Evolutionary conservation across 1,140 invertebrate genomes (phyloP).

Genomic region (Drosophila nannoptera): DNA sequence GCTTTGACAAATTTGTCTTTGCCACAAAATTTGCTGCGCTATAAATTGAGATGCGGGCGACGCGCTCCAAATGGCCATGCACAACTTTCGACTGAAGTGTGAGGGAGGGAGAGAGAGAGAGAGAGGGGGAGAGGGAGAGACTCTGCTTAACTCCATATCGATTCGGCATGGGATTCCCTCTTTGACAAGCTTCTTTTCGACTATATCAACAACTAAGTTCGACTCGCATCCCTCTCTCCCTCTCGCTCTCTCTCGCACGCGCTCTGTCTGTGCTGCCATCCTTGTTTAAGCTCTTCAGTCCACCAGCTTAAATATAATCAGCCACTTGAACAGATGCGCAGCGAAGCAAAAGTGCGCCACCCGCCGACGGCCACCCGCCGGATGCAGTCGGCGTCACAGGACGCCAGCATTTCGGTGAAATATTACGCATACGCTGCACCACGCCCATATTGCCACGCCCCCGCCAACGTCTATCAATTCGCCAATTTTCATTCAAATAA

Average conservation of each 20-base stretch:
- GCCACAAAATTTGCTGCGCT: conserved; percentile 42
- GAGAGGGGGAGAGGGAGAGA: conserved; percentile 1
- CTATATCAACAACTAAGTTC: conserved; percentile 21
- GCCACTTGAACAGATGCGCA: conserved; percentile 74
- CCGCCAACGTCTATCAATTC: conserved; percentile 68
- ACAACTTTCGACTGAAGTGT: conserved; percentile 20
- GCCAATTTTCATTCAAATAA: conserved; percentile 77
- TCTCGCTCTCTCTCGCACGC: background rate
- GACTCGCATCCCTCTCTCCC: no score
- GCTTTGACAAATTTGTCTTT: conserved; percentile 66
- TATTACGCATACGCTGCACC: conserved; percentile 65
- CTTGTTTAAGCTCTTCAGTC: conserved; percentile 25
- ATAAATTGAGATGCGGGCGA: conserved; percentile 45
- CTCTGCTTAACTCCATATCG: background rate
- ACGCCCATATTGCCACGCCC: conserved; percentile 62
- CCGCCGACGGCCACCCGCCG: background rate
- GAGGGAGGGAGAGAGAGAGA: background rate
- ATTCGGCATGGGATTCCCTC: conserved; percentile 7
- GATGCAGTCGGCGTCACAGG: conserved; percentile 11
- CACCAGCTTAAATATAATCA: conserved; percentile 64
- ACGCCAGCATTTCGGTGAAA: conserved; percentile 43
- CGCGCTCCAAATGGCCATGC: conserved; percentile 24
- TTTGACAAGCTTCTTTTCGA: conserved; percentile 4
- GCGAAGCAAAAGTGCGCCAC: conserved; percentile 53
- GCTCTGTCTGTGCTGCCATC: conserved; percentile 5